A percentile compares a stretch with the other conserved stretches of the same genome.
Conservation (phyloP, 2,113 vertebrate genomes). For the Podarcis cretensis region DNA sequence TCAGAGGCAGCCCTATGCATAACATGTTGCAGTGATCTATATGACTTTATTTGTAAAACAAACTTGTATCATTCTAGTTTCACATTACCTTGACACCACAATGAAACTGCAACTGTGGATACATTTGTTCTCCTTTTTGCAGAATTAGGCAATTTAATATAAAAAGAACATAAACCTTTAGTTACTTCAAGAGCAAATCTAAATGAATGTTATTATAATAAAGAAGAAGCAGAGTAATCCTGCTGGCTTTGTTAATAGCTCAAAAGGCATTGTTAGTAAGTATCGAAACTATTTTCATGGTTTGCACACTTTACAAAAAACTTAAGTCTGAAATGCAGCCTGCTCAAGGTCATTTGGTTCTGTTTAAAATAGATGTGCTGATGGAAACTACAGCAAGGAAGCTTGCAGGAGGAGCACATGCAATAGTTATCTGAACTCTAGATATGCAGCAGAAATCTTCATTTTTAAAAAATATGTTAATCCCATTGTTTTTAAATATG, state of each 20-base stretch:
- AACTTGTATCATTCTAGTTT: neutral
- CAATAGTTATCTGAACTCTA: neutral
- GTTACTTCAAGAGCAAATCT: neutral
- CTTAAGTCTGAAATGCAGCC: neutral
- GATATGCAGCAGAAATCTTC: slow-evolving; percentile 13
- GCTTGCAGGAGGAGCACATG: neutral
- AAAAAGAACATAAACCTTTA: neutral
- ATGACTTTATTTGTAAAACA: neutral
- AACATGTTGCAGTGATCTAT: no score
- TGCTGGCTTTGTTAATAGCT: neutral
- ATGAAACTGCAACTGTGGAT: neutral
- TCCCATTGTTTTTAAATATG: neutral
- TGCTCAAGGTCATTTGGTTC: slow-evolving; percentile 16
- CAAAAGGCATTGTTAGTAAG: neutral
- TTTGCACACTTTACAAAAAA: neutral
- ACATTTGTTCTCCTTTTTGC: neutral
- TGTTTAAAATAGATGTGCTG: neutral
- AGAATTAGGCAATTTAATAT: neutral
- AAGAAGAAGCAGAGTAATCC: no score
- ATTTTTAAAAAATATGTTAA: slow-evolving; percentile 3
- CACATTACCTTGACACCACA: no score
- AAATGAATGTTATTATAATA: neutral
- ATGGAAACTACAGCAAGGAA: neutral
- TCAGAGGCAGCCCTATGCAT: no score
- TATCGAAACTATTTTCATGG: neutral